These are phyloP conservation scores for Apoderus coryli DNA, from an alignment of 2,888 invertebrate species.

Conservation along the genomic window DNA sequence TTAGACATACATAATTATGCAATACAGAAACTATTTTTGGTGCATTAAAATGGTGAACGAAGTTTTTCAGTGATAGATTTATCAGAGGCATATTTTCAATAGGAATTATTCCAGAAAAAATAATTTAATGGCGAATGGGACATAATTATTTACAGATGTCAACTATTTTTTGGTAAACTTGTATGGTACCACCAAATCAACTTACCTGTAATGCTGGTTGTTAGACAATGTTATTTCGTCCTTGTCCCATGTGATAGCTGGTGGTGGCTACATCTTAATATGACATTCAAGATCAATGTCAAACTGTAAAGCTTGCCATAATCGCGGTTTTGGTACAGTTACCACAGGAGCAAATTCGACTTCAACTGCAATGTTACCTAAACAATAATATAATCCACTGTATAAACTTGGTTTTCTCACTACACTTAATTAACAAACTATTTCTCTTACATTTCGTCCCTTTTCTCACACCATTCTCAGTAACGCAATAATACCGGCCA, in stretches of 20 bases:
- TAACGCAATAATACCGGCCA: constrained; percentile 88
- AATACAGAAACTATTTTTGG: no score
- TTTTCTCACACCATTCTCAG: constrained; percentile 77
- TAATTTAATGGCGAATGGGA: no score
- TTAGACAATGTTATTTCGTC: constrained; percentile 68
- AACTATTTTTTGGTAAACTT: no score
- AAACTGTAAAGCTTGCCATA: constrained; percentile 81
- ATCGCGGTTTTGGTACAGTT: constrained; percentile 64
- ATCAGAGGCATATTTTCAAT: no score
- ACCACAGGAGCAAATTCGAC: constrained; percentile 84
- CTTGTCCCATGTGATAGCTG: constrained; percentile 83
- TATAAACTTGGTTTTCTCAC: no score
- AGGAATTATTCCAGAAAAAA: no score
- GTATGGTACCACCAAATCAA: constrained; percentile 82
- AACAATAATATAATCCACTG: constrained; percentile 10
- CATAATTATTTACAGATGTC: no score
- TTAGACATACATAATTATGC: no score
- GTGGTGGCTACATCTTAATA: constrained; percentile 88
- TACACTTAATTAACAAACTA: no score
- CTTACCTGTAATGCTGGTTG: constrained; percentile 83
- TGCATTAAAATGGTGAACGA: no score
- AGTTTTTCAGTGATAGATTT: no score
- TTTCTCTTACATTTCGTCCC: constrained; percentile 49
- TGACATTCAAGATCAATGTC: constrained; percentile 92
- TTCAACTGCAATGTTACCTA: constrained; percentile 69